Evolutionary conservation across 2,113 vertebrate genomes (phyloP).

Genomic region (Nyctereutes procyonoides): DNA sequence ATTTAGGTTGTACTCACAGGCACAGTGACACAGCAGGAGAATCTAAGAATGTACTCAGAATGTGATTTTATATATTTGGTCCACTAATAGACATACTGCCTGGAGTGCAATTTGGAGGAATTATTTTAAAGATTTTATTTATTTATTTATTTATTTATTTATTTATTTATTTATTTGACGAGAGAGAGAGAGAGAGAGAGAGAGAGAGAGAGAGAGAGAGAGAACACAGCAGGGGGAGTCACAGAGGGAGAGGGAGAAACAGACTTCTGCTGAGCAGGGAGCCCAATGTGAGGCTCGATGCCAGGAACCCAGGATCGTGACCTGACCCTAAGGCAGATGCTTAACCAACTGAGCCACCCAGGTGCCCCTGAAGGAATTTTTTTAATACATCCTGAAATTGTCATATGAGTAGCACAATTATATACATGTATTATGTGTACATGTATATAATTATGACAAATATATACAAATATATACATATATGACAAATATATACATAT

Average conservation of each 20-base stretch:
- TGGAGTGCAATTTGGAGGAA: background rate
- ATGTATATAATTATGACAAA: background rate
- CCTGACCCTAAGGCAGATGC: no score
- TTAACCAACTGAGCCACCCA: no score
- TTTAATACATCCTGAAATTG: slow-evolving; percentile 1
- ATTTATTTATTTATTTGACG: background rate
- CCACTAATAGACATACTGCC: background rate
- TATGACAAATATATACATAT: background rate
- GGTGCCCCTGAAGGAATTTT: background rate
- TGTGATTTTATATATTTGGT: background rate
- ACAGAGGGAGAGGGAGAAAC: no score
- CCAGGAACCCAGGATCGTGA: no score
- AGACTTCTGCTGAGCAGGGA: no score
- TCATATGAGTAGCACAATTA: background rate
- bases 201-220: no score
- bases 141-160: no score
- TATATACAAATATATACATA: background rate
- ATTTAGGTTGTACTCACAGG: background rate
- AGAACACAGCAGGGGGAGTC: no score
- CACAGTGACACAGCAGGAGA: background rate
- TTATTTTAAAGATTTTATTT: background rate
- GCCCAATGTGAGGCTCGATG: no score
- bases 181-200: no score
- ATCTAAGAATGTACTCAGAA: background rate
- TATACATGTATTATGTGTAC: background rate